Conservation (phyloP, 2,888 invertebrate genomes). For the Sinohyriopsis cumingii region DNA sequence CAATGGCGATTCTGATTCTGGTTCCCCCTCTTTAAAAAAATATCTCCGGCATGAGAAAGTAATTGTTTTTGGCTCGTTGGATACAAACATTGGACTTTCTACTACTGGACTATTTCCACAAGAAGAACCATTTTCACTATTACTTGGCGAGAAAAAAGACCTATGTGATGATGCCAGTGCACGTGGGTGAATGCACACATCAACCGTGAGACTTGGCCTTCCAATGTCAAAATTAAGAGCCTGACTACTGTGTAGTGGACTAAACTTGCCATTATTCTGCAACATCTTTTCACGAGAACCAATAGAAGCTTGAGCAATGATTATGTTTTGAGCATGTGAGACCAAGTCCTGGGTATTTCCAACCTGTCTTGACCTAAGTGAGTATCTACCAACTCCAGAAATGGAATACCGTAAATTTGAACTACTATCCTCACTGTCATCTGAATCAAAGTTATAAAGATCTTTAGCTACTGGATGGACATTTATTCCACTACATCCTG, state of each 20-base stretch:
- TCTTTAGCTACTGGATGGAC: conserved; percentile 25
- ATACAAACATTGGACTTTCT: conserved; percentile 66
- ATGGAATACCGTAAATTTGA: conserved; percentile 38
- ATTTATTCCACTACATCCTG: conserved; percentile 24
- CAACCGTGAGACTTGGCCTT: conserved; percentile 22
- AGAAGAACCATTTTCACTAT: conserved; percentile 47
- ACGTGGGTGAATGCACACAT: conserved; percentile 15
- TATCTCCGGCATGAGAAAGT: conserved; percentile 66
- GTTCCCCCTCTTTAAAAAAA: conserved; percentile 58
- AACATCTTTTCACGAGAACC: too few species aligned
- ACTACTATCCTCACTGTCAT: conserved; percentile 38
- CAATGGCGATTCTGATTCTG: conserved; percentile 58
- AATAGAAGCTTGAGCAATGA: conserved; percentile 12
- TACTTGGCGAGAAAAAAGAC: conserved; percentile 64
- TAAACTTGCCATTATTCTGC: conserved; percentile 16
- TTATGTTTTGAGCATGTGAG: conserved; percentile 33
- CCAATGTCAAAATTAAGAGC: conserved; percentile 31
- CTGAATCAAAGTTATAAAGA: conserved; percentile 39
- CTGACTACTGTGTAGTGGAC: conserved; percentile 37
- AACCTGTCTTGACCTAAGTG: too few species aligned
- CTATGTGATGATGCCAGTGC: conserved; percentile 43
- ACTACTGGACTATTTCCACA: conserved; percentile 57
- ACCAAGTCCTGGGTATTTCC: conserved; percentile 13
- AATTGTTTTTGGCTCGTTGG: conserved; percentile 67
- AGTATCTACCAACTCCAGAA: too few species aligned